Evolutionary conservation across 2,888 invertebrate genomes (phyloP).

Genomic region (Drosophila macrospina): DNA sequence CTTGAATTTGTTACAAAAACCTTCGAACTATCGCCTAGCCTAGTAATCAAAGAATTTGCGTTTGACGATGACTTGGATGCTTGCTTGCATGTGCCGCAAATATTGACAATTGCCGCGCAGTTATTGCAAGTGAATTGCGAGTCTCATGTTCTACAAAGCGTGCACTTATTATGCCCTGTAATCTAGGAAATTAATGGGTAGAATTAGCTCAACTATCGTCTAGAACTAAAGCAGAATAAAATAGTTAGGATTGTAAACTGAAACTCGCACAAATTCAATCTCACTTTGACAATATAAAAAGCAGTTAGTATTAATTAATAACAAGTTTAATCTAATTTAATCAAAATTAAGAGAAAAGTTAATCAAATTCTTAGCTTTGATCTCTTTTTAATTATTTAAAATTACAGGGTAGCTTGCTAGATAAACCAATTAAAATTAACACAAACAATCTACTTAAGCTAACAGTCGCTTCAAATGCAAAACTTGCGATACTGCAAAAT

Average conservation of each 20-base stretch:
- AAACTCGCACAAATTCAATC: neutral
- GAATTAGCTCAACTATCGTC: neutral
- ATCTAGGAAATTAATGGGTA: neutral
- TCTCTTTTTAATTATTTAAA: no score
- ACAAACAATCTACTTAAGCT: neutral
- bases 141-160: constrained; percentile 47
- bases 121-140: constrained; percentile 54
- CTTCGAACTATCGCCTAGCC: constrained; percentile 62
- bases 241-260: neutral
- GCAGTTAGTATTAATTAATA: neutral
- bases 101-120: constrained; percentile 69
- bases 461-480: neutral
- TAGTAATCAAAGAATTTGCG: constrained; percentile 70
- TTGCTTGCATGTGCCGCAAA: constrained; percentile 71
- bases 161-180: constrained; percentile 49
- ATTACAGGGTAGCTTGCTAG: constrained; percentile 10
- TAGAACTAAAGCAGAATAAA: no score
- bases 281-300: no score
- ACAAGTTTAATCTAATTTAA: no score
- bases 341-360: neutral
- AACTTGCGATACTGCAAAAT: neutral
- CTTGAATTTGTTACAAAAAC: constrained; percentile 76
- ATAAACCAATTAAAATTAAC: neutral
- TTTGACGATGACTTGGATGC: constrained; percentile 55
- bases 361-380: no score